Evolutionary conservation across 2,888 invertebrate species (phyloP).

Genomic region (Hipparchia semele): DNA sequence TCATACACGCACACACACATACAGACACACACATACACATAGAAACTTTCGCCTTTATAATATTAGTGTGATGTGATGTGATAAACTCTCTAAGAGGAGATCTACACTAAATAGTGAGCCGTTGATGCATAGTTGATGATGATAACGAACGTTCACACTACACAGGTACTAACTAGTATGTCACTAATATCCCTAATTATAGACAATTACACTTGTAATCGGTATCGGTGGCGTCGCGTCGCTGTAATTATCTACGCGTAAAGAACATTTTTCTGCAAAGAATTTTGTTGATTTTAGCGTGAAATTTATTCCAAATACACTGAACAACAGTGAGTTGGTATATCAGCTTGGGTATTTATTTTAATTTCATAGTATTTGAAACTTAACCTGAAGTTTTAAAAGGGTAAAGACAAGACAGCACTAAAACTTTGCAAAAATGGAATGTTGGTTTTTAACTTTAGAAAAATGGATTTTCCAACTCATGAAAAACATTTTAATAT

Average conservation of each 20-base stretch:
- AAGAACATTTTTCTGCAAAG: background rate
- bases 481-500: too few relatives aligned
- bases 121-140: background rate
- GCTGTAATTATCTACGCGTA: conserved; percentile 8
- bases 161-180: conserved; percentile 13
- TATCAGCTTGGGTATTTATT: background rate
- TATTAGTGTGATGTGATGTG: too few relatives aligned
- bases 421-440: too few relatives aligned
- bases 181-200: conserved; percentile 51
- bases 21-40: too few relatives aligned
- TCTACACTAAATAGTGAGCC: background rate
- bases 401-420: background rate
- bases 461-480: too few relatives aligned
- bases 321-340: background rate
- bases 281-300: conserved; percentile 12
- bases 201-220: conserved; percentile 58
- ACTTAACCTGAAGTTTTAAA: too few relatives aligned
- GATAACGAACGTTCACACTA: background rate
- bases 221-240: conserved; percentile 54
- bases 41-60: too few relatives aligned
- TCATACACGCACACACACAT: too few relatives aligned
- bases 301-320: conserved; percentile 11
- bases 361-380: background rate
- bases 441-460: too few relatives aligned
- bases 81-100: too few relatives aligned